Percentiles rank a stretch among this genome's conserved stretches.
Conservation (phyloP, 1,140 invertebrate species). For the Cydia amplana region DNA sequence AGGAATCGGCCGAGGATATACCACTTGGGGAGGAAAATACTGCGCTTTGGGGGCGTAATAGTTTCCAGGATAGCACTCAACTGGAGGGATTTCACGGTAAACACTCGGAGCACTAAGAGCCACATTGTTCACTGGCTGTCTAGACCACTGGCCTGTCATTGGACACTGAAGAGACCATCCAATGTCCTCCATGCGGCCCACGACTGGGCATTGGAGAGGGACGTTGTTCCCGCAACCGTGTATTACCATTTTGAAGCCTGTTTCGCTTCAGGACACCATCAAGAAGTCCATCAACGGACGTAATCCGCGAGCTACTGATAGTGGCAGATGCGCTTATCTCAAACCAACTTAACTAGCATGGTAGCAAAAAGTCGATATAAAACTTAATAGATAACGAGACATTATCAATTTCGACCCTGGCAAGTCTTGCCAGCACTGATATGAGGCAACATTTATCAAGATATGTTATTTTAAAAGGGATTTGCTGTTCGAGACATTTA, state of each 20-base stretch:
- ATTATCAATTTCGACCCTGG: slow-evolving; percentile 43
- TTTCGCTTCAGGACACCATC: slow-evolving; percentile 47
- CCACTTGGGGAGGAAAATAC: slow-evolving; percentile 45
- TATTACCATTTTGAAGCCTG: slow-evolving; percentile 57
- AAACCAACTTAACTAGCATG: slow-evolving; percentile 55
- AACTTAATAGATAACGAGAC: slow-evolving; percentile 56
- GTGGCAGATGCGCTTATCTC: slow-evolving; percentile 70
- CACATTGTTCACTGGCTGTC: slow-evolving; percentile 46
- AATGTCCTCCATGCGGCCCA: slow-evolving; percentile 49
- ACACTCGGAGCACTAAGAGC: slow-evolving; percentile 46
- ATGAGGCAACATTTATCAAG: slow-evolving; percentile 31
- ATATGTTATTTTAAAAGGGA: slow-evolving; percentile 15
- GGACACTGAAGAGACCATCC: slow-evolving; percentile 61
- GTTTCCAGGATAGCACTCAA: slow-evolving; percentile 56
- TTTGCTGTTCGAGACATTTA: slow-evolving; percentile 13
- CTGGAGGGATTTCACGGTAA: slow-evolving; percentile 45
- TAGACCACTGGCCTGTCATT: slow-evolving; percentile 52
- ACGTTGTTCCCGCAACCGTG: slow-evolving; percentile 54
- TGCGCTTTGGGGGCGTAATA: slow-evolving; percentile 47
- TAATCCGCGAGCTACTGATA: slow-evolving; percentile 74
- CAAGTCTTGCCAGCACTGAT: slow-evolving; percentile 14
- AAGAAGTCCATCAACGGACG: slow-evolving; percentile 69
- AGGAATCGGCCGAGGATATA: slow-evolving; percentile 45
- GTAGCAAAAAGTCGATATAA: slow-evolving; percentile 72
- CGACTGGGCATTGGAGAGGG: slow-evolving; percentile 49